Conservation (phyloP, 2,113 vertebrate species). For the Tachycineta bicolor region DNA sequence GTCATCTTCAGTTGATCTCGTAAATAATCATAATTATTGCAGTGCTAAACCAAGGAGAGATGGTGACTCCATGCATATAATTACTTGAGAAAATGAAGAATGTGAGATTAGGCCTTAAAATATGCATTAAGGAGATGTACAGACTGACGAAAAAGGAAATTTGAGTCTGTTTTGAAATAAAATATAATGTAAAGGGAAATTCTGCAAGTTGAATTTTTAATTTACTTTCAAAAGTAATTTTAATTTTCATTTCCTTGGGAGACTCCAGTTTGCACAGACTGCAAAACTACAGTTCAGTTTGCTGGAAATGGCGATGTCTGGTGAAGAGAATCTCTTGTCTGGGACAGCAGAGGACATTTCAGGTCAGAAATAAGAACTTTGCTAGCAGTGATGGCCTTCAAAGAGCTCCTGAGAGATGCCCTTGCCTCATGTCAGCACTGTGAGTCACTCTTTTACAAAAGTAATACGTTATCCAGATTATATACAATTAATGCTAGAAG, state of each 20-base stretch:
- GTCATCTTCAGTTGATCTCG: slow-evolving; percentile 43
- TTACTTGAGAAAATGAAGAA: slow-evolving; percentile 10
- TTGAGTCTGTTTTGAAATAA: neutral
- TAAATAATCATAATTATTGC: slow-evolving; percentile 33
- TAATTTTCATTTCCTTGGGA: neutral
- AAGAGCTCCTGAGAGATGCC: neutral
- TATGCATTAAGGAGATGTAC: neutral
- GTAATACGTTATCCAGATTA: neutral
- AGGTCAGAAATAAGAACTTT: neutral
- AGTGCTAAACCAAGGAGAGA: neutral
- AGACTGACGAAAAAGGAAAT: neutral
- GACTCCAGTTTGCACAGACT: neutral
- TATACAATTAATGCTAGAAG: neutral
- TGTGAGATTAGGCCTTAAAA: slow-evolving; percentile 4
- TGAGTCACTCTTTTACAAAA: neutral
- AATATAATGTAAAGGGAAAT: neutral
- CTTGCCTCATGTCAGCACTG: neutral
- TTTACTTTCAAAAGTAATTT: neutral
- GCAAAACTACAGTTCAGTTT: neutral
- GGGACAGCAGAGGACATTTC: neutral
- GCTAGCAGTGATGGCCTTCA: neutral
- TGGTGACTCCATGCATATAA: neutral
- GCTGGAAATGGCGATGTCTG: neutral
- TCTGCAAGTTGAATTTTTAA: neutral
- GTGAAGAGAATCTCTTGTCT: neutral